Conservation (phyloP, 1,140 invertebrate species). For the Asbolus verrucosus region DNA sequence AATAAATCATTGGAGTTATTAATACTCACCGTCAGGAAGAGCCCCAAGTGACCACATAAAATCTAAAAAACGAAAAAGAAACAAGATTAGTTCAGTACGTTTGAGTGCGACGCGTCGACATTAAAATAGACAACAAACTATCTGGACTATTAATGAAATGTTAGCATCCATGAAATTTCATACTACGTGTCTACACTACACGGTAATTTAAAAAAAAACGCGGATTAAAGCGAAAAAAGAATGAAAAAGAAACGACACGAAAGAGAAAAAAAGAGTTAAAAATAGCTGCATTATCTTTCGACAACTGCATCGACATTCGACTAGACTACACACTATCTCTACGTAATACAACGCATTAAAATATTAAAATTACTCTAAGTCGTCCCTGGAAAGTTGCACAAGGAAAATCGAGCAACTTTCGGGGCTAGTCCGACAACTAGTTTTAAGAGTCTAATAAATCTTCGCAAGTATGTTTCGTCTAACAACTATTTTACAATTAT, state of each 20-base stretch:
- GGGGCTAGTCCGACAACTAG: conserved; percentile 26
- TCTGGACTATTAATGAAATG: conserved; percentile 63
- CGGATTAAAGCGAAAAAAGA: conserved; percentile 40
- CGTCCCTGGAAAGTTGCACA: conserved; percentile 14
- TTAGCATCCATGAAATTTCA: conserved; percentile 65
- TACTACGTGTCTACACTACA: conserved; percentile 62
- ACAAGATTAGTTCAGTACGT: conserved; percentile 59
- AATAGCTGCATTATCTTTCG: conserved; percentile 36
- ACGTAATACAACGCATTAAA: conserved; percentile 33
- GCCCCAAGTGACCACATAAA: conserved; percentile 98
- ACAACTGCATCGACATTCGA: conserved; percentile 58
- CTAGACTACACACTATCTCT: conserved; percentile 48
- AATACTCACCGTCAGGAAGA: conserved; percentile 93
- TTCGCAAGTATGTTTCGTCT: conserved; percentile 47
- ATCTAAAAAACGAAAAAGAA: conserved; percentile 85
- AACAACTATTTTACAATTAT: conserved; percentile 50
- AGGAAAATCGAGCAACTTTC: conserved; percentile 8
- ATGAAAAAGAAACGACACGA: conserved; percentile 13
- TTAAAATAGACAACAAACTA: conserved; percentile 55
- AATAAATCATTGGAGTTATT: conserved; percentile 6
- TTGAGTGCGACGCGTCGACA: conserved; percentile 46
- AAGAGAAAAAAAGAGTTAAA: conserved; percentile 34
- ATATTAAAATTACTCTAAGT: conserved; percentile 29
- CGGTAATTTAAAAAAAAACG: conserved; percentile 45
- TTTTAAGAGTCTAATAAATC: conserved; percentile 28